These are phyloP conservation scores for Drosophila acutilabella DNA, from an alignment of 2,888 invertebrate genomes.

Conservation along the genomic window DNA sequence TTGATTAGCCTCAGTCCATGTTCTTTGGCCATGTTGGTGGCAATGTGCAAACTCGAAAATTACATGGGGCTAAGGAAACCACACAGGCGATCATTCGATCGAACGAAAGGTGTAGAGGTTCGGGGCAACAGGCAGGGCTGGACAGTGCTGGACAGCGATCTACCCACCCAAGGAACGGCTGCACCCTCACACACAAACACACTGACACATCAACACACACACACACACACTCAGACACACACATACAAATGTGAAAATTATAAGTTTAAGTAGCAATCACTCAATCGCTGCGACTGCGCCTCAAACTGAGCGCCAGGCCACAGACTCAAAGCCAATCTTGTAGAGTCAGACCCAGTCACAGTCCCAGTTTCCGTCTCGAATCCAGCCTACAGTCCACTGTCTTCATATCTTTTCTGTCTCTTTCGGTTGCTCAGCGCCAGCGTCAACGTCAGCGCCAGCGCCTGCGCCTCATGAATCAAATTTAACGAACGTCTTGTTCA, in stretches of 20 bases:
- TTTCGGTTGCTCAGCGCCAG: conserved; percentile 13
- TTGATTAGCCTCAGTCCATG: conserved; percentile 69
- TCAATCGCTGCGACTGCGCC: conserved; percentile 82
- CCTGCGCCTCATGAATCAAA: conserved; percentile 84
- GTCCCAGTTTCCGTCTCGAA: conserved; percentile 4
- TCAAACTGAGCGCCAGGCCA: conserved; percentile 46
- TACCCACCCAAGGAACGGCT: conserved; percentile 65
- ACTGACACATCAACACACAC: conserved; percentile 16
- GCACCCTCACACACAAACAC: conserved; percentile 52
- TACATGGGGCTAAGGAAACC: conserved; percentile 57
- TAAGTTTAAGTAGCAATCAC: conserved; percentile 85
- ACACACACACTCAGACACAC: conserved; percentile 56
- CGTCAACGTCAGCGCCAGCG: conserved; percentile 42
- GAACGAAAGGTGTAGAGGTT: not conserved
- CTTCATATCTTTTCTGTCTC: not conserved
- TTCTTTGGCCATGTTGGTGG: conserved; percentile 76
- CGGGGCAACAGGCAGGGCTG: not conserved
- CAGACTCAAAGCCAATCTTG: conserved; percentile 15
- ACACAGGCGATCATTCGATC: conserved; percentile 41
- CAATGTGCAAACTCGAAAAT: conserved; percentile 83
- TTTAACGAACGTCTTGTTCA: conserved; percentile 85
- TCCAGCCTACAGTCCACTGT: not conserved
- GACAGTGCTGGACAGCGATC: conserved; percentile 7
- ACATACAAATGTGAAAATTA: conserved; percentile 85
- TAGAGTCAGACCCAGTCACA: conserved; percentile 14